Evolutionary conservation across 1,140 invertebrate species (phyloP), one percentile per base, ranked within the genome.

Genomic region (Drosophila navojoa): DNA sequence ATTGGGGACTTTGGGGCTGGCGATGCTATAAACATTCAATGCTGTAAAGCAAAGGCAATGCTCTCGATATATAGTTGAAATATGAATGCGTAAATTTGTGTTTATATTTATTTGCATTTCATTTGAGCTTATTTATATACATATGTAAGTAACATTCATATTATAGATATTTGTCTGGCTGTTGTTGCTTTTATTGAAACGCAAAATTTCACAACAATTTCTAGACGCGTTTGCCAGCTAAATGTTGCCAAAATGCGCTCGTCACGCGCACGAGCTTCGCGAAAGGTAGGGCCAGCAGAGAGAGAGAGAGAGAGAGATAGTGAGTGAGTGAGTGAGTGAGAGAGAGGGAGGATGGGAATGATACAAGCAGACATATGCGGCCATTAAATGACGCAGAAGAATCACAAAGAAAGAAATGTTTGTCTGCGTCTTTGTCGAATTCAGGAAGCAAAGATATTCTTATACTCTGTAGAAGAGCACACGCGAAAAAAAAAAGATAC

Each of bases 241-340:
- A 32, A 32, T 32, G 6, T 32, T 32, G 32, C 53, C 76, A 86
- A 86, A 79, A 81, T 85, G 22, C 57, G 68, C 64, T 52, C 76
- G 82, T 86, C 82, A 86, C 82, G 82, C 82, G 84, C 82, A 73
- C 79, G 52, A 73, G 68, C 60, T 71, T 62, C 52, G 67, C 53
- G 57, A 75, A 42, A 42, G 15, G 19, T 35, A 9, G 44, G 45
- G 38, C 50, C 15, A 32, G 22, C 9, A 45, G 25, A 4, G n/a
- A 3, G 38, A 1, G 15, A 13, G 50, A 25, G 50, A 10, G n/a
- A 0, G 40, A 4, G 22, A 5, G 38, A 3, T 10, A 13, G 50
- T 16, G 50, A 10, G n/a, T 2, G 19, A 1, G 73, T 15, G 19
- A 6, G 50, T 2, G 22, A 5, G 38, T 0, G 13, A 13, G 50